Evolutionary conservation across 2,113 vertebrate genomes (phyloP).

Genomic region (Amblyopsis rosae): DNA sequence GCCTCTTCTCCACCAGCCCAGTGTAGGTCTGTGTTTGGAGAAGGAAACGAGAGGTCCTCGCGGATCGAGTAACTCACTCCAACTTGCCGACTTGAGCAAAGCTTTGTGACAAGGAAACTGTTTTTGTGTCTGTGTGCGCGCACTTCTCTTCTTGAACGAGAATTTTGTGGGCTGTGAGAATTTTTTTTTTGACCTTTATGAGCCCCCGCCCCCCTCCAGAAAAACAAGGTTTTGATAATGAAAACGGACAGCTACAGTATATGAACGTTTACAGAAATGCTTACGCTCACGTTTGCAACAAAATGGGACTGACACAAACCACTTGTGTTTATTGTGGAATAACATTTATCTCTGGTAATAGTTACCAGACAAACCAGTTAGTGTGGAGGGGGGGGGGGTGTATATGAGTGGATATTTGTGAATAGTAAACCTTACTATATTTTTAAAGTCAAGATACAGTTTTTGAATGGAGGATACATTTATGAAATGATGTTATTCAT

Average conservation of each 20-base stretch:
- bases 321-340: slow-evolving; percentile 44
- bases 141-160: neutral
- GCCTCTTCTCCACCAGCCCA: slow-evolving; percentile 27
- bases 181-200: slow-evolving; percentile 11
- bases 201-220: slow-evolving; percentile 1
- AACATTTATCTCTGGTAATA: slow-evolving; percentile 18
- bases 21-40: slow-evolving; percentile 46
- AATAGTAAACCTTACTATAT: slow-evolving; percentile 18
- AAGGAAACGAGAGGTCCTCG: slow-evolving; percentile 52
- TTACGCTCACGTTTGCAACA: slow-evolving; percentile 20
- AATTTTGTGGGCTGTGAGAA: slow-evolving; percentile 13
- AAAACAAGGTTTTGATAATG: neutral
- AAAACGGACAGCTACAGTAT: slow-evolving; percentile 15
- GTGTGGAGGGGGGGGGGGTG: neutral
- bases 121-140: slow-evolving; percentile 37
- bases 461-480: neutral
- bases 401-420: slow-evolving; percentile 10
- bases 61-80: slow-evolving; percentile 65
- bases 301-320: slow-evolving; percentile 25
- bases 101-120: slow-evolving; percentile 54
- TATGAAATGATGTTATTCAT: no score
- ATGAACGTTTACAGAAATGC: slow-evolving; percentile 1
- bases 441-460: neutral
- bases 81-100: slow-evolving; percentile 47
- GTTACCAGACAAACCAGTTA: slow-evolving; percentile 28